Percentiles rank a stretch among this genome's conserved stretches.
These are phyloP conservation scores for Hepsetus odoe DNA, from an alignment of 2,113 vertebrate species.

Conservation along the genomic window DNA sequence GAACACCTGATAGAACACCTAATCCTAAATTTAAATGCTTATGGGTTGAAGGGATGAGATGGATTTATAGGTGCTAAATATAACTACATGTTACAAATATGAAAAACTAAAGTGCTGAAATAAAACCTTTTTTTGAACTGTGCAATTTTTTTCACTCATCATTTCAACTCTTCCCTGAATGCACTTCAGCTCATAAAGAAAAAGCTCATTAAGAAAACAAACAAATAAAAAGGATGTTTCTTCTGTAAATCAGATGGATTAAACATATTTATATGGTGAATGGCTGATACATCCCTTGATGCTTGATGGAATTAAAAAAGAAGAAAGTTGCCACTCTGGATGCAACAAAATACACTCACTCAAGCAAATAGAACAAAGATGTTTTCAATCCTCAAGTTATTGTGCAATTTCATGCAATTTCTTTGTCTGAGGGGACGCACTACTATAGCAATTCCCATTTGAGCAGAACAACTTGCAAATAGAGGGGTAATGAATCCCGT, in stretches of 20 bases:
- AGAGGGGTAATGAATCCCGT: constrained; percentile 46
- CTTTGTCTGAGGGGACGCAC: constrained; percentile 30
- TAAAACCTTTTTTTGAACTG: no score
- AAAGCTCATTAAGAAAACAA: no score
- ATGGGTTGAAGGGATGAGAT: no score
- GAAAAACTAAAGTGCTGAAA: no score
- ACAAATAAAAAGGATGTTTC: background rate
- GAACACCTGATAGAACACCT: no score
- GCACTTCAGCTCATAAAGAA: no score
- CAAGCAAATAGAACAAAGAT: constrained; percentile 25
- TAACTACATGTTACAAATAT: no score
- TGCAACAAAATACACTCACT: constrained; percentile 31
- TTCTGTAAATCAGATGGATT: background rate
- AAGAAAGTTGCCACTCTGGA: background rate
- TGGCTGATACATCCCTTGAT: background rate
- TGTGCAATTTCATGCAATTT: constrained; percentile 52
- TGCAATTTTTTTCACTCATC: no score
- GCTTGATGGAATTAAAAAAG: background rate
- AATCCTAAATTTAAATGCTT: no score
- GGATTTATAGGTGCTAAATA: no score
- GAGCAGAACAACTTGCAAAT: constrained; percentile 44
- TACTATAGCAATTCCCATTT: constrained; percentile 48
- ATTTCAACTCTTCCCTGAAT: no score
- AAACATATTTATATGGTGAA: background rate
- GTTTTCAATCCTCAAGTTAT: constrained; percentile 41